These are phyloP conservation scores for Aurelia aurita DNA, from an alignment of 30 jellyfish, hydroid and myxozoan genomes.

Conservation along the genomic window DNA sequence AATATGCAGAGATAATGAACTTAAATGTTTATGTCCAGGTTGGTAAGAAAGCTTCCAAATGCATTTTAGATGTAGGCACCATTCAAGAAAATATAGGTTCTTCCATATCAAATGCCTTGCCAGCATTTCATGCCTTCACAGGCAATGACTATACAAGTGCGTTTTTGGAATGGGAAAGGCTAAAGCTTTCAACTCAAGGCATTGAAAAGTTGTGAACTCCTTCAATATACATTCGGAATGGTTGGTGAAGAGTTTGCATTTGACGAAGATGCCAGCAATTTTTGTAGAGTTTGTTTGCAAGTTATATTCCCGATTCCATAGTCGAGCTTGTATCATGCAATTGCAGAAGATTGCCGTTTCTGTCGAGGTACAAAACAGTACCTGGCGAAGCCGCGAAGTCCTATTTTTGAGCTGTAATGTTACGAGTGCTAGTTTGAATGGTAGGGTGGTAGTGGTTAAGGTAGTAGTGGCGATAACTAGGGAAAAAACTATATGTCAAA, in stretches of 20 bases:
- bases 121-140: conserved; percentile 67
- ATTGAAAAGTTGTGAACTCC: conserved; percentile 3
- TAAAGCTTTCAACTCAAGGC: conserved; percentile 34
- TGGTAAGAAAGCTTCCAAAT: conserved; percentile 12
- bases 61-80: conserved; percentile 25
- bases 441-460: too few relatives aligned
- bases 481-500: too few relatives aligned
- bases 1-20: conserved; percentile 19
- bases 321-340: too few relatives aligned
- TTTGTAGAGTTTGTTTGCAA: conserved; percentile 41
- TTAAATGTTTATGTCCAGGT: conserved; percentile 25
- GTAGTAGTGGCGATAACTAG: too few relatives aligned
- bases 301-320: too few relatives aligned
- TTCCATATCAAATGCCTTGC: conserved; percentile 36
- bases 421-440: too few relatives aligned
- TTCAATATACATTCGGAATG: conserved; percentile 18
- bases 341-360: too few relatives aligned
- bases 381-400: too few relatives aligned
- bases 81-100: conserved; percentile 31
- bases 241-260: conserved; percentile 40
- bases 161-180: conserved; percentile 46
- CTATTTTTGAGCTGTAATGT: too few relatives aligned
- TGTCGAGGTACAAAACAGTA: too few relatives aligned
- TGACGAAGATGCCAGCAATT: conserved; percentile 28
- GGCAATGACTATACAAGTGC: conserved; percentile 74